Percentiles rank a stretch among this genome's conserved stretches.
Conservation (phyloP, 2,888 invertebrate species). For the Eupeodes luniger region DNA sequence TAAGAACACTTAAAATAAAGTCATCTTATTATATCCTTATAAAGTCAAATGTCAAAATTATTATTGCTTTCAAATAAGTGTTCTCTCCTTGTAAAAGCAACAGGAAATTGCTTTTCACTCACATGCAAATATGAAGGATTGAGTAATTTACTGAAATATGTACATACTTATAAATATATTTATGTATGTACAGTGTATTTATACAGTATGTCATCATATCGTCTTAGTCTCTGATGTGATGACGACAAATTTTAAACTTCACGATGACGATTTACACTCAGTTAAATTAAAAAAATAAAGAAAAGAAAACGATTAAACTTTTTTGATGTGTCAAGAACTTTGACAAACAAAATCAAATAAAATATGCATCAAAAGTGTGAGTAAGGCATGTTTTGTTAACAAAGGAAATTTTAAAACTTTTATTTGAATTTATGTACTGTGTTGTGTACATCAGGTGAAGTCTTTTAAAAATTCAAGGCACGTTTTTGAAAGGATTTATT, state of each 20-base stretch:
- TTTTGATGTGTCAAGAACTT: constrained; percentile 34
- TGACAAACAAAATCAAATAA: constrained; percentile 27
- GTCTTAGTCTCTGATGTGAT: background rate
- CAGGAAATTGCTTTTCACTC: constrained; percentile 45
- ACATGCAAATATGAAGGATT: constrained; percentile 14
- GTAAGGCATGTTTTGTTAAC: background rate
- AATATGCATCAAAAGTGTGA: background rate
- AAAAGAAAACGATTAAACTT: constrained; percentile 35
- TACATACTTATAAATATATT: no score
- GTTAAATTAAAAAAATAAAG: background rate
- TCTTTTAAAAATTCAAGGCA: background rate
- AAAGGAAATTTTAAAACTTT: constrained; percentile 5
- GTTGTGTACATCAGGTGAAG: background rate
- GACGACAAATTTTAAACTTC: background rate
- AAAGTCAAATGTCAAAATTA: constrained; percentile 23
- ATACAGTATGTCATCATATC: background rate
- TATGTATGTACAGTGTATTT: no score
- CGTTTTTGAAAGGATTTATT: background rate
- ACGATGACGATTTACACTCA: constrained; percentile 11
- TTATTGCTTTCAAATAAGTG: background rate
- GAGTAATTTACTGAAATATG: constrained; percentile 26
- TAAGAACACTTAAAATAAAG: background rate
- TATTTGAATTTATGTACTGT: background rate
- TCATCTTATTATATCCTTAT: background rate
- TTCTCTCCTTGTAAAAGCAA: constrained; percentile 10